Evolutionary conservation across 2,797 vertebrate genomes (phyloP).

Genomic region (Lindbergichthys nudifrons): DNA sequence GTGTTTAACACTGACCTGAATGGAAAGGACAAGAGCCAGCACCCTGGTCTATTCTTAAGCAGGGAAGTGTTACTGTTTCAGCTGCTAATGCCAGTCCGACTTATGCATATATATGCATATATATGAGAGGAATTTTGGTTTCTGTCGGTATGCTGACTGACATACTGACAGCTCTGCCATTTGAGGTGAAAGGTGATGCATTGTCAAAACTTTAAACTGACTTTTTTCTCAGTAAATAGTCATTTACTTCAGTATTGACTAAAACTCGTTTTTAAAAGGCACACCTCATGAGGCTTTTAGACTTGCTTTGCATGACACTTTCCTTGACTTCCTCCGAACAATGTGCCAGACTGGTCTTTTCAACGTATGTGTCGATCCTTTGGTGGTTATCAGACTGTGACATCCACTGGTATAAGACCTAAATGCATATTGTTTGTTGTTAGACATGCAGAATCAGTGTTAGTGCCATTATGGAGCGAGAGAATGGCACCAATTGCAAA

Average conservation of each 20-base stretch:
- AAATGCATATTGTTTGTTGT: conserved; percentile 1
- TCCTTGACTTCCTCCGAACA: conserved; percentile 6
- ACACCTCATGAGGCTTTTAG: not conserved
- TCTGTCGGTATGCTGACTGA: conserved; percentile 59
- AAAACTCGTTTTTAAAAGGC: not conserved
- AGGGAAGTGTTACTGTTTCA: conserved; percentile 85
- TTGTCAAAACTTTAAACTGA: not conserved
- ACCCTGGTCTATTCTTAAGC: conserved; percentile 76
- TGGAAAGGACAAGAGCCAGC: conserved; percentile 80
- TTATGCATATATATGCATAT: conserved; percentile 74
- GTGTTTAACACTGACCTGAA: conserved; percentile 84
- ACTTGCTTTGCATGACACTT: not conserved
- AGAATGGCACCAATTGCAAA: not conserved
- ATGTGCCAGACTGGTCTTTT: not conserved
- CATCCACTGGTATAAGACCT: not conserved
- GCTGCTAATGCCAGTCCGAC: conserved; percentile 77
- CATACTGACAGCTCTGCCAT: not conserved
- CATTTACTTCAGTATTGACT: not conserved
- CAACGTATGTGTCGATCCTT: not conserved
- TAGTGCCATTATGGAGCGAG: not conserved
- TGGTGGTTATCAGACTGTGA: conserved; percentile 41
- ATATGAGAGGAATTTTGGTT: conserved; percentile 59
- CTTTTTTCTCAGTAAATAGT: not conserved
- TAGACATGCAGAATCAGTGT: conserved; percentile 9
- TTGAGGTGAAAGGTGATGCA: not conserved